Evolutionary conservation across 2,888 invertebrate genomes (phyloP), one percentile per base, ranked within the genome.

Genomic region (Drosophila mulleri): DNA sequence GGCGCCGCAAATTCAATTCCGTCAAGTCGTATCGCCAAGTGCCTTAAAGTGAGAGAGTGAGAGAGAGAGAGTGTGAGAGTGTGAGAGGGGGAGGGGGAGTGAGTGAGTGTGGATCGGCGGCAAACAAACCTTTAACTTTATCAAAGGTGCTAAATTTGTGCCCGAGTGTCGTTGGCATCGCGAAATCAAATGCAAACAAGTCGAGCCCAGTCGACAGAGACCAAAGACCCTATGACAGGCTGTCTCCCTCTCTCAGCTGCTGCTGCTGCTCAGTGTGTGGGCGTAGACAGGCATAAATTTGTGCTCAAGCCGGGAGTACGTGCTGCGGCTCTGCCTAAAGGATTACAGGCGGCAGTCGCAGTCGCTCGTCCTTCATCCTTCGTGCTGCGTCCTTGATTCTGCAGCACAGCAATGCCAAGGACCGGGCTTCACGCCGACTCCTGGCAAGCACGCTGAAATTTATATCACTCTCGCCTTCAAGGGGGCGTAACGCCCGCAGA

Each of bases 181-280:
- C 73, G 64, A 88, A 84, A 81, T 83, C 88, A 80, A 85, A 81
- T 69, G 86, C 86, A 88, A 85, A 86, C 84, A 84, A 79, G 73
- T 69, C 58, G 66, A 63, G 56, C 61, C 59, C 69, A 57, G 68
- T 64, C 62, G 61, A 77, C 59, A 77, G 65, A 58, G 48, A 45
- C 56, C 50, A 54, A 63, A 45, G 50, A n/a, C n/a, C n/a, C 48
- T 79, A 9, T 42, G 32, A 18, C 45, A 11, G 11, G 35, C 48
- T 8, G 7, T 16, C 9, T 8, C 16, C 16, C 37, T 16, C 6
- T 8, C 3, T 37, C 44, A 29, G 29, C 29, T 6, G 29, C 29
- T 29, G 29, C 8, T 29, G 29, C 18, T 52, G 8, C 44, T 54
- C 44, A 60, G 44, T 63, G 47, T 58, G 56, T 67, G 77, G 80